Conservation (phyloP, 2,888 invertebrate genomes). For the Diloba caeruleocephala region DNA sequence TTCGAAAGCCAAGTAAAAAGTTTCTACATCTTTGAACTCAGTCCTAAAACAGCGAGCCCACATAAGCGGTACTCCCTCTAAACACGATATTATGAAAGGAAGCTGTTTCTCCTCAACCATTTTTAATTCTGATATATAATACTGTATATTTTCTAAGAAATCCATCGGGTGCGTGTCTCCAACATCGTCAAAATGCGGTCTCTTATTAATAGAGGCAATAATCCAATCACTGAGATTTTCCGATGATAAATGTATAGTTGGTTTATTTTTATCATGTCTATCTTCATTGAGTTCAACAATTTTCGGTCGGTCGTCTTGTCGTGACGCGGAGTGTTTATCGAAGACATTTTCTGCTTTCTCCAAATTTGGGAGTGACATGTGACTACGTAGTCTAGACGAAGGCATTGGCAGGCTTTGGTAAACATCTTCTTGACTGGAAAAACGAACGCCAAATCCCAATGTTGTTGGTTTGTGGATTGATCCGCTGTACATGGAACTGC, state of each 20-base stretch:
- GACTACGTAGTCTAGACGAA: constrained; percentile 81
- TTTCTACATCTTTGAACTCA: constrained; percentile 77
- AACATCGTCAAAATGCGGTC: constrained; percentile 82
- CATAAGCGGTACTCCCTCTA: constrained; percentile 83
- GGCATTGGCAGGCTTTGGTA: constrained; percentile 83
- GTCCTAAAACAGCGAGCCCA: constrained; percentile 84
- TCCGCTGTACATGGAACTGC: constrained; percentile 74
- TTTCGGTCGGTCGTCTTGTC: constrained; percentile 68
- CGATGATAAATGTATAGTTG: constrained; percentile 70
- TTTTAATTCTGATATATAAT: constrained; percentile 80
- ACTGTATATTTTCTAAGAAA: constrained; percentile 80
- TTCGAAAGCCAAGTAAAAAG: constrained; percentile 80
- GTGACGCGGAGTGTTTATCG: constrained; percentile 68
- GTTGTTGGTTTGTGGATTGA: constrained; percentile 81
- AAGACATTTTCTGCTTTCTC: constrained; percentile 74
- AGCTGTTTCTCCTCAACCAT: constrained; percentile 79
- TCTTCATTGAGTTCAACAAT: constrained; percentile 82
- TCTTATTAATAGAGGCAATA: constrained; percentile 77
- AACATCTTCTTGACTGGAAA: constrained; percentile 85
- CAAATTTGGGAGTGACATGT: constrained; percentile 85
- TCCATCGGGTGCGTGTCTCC: constrained; percentile 85
- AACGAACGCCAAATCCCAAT: constrained; percentile 82
- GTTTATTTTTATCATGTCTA: constrained; percentile 61
- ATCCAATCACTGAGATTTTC: constrained; percentile 83
- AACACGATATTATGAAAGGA: constrained; percentile 81